These are phyloP conservation scores for Rhyzopertha dominica DNA, from an alignment of 1,140 invertebrate genomes.

Conservation along the genomic window DNA sequence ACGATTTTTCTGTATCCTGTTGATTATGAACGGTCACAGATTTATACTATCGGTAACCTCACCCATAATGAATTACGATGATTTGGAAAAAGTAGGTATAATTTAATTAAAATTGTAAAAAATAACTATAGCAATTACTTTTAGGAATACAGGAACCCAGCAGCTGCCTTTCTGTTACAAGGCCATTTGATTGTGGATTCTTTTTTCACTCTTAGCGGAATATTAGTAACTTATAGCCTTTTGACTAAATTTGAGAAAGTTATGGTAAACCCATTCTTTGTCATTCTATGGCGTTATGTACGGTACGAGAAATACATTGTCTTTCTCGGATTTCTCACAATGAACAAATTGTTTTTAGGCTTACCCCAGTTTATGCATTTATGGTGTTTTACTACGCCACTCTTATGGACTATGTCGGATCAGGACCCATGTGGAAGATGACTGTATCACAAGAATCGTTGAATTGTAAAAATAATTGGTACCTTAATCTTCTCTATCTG, in stretches of 20 bases:
- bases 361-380: slow-evolving; percentile 38
- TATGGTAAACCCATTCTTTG: slow-evolving; percentile 44
- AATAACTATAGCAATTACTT: no score
- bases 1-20: slow-evolving; percentile 49
- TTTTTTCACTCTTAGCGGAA: slow-evolving; percentile 59
- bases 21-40: slow-evolving; percentile 50
- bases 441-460: slow-evolving; percentile 29
- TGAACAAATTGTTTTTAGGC: no score
- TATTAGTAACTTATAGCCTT: slow-evolving; percentile 50
- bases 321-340: no score
- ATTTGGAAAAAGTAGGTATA: slow-evolving; percentile 47
- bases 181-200: slow-evolving; percentile 60
- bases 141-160: slow-evolving; percentile 36
- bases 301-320: no score
- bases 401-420: slow-evolving; percentile 33
- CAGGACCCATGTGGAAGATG: slow-evolving; percentile 39
- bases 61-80: slow-evolving; percentile 50
- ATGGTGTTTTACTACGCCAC: slow-evolving; percentile 40
- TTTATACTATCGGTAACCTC: slow-evolving; percentile 49
- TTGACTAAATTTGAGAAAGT: slow-evolving; percentile 48
- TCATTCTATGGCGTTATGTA: slow-evolving; percentile 52
- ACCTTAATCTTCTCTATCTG: slow-evolving; percentile 55
- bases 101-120: no score
- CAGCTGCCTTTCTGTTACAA: slow-evolving; percentile 49
- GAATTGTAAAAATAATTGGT: slow-evolving; percentile 43